Base-by-base conservation (phyloP, 92 coral and sea anemone genomes). In the Scolanthus callimorphus region DNA sequence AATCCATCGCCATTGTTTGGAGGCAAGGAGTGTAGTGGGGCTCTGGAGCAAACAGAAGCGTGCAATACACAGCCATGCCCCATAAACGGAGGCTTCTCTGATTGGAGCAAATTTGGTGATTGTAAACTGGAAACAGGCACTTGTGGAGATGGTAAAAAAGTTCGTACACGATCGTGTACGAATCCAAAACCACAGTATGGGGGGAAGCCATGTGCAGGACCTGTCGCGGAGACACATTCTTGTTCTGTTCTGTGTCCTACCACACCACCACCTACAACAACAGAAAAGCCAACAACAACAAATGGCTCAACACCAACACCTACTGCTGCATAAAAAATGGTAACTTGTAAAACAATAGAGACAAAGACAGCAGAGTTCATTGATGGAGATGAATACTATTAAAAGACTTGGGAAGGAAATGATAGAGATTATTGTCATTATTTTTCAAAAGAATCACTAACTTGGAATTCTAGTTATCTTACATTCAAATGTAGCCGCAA, bases 11-110 rank as follows among this genome's bases (percentile, higher is more conserved):
- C 89, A 1, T 62, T 57, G 43, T 64, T 29, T 34, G 82, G 52
- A 3, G 89, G 89, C 17, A 70, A 63, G 31, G 29, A 52, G 25
- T 82, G 89, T 48, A 64, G 43, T 21, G 89, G 73, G 13, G 20
- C 30, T 0, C 9, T 17, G 31, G 79, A 82, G 52, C 74, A 69
- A 46, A 75, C 74, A 0, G 21, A 50, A 29, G 13, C 49, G 3
- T 82, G 89, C 51, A 75, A 69, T 38, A 38, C 43, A 21, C 74
- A 76, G 26, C 78, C 67, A 13, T 82, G 89, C 34, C 83, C 89
- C 0, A 34, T 82, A 11, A 31, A 82, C 31, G 89, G 89, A 19
- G 69, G 79, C 9, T 82, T 62, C 65, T 39, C 89, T 6, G 70
- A 57, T 0, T 82, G 89, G 89, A 51, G 79, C 2, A 49, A 31